Percentiles rank a stretch among this genome's conserved stretches.
phyloP scores from a whole-genome alignment of 2,113 vertebrate genomes.

The Poicephalus meyeri region DNA sequence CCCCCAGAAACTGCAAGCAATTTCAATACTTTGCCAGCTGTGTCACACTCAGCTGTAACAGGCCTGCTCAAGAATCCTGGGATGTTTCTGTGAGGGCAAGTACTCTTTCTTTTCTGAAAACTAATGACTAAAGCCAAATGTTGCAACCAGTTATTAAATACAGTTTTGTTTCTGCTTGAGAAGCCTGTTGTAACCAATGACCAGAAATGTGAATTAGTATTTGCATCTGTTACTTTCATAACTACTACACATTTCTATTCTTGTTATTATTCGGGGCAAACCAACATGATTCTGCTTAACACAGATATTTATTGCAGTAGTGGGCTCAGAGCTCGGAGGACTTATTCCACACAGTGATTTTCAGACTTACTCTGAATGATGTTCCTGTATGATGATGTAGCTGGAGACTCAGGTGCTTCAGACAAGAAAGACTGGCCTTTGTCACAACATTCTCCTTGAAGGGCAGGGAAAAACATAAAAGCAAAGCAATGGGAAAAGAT shows the following conservation, averaged over 20 bases:
- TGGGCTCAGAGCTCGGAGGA: neutral
- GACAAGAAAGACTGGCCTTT: constrained; percentile 87
- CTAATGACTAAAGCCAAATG: neutral
- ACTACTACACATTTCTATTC: neutral
- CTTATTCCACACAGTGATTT: neutral
- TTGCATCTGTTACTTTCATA: neutral
- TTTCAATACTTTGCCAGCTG: neutral
- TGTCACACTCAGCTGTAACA: neutral
- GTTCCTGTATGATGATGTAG: constrained; percentile 76
- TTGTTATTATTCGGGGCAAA: neutral
- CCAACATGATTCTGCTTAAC: neutral
- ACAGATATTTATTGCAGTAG: neutral
- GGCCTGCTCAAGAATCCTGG: neutral
- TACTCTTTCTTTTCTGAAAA: neutral
- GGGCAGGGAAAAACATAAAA: neutral
- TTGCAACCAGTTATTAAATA: neutral
- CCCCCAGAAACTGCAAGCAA: no score
- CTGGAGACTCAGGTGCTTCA: constrained; percentile 85
- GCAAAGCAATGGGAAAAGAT: neutral
- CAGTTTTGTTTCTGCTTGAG: rapidly evolving
- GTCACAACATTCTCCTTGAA: constrained; percentile 88
- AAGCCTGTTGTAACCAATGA: neutral
- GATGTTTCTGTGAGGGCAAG: neutral
- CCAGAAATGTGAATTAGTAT: rapidly evolving
- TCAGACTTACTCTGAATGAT: constrained; percentile 89